These are phyloP conservation scores for Cerastis leucographa DNA, from an alignment of 2,888 invertebrate genomes.

Conservation along the genomic window DNA sequence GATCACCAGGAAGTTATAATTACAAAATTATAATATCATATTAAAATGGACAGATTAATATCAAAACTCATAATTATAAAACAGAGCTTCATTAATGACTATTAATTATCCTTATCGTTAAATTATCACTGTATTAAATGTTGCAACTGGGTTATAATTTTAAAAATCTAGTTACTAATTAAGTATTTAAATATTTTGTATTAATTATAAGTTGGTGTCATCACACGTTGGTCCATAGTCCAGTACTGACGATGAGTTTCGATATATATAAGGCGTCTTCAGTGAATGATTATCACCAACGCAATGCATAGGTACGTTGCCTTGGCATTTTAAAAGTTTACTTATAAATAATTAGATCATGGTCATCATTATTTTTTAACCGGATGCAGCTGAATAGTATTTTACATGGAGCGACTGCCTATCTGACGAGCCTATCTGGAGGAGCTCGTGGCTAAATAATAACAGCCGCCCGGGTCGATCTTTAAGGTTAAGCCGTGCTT, in stretches of 20 bases:
- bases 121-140: slow-evolving; percentile 20
- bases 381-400: no score
- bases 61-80: slow-evolving; percentile 19
- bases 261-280: slow-evolving; percentile 3
- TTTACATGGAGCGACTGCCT: no score
- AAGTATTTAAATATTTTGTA: slow-evolving; percentile 22
- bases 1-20: slow-evolving; percentile 31
- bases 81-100: slow-evolving; percentile 3
- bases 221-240: neutral
- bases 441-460: no score
- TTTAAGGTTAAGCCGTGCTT: no score
- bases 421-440: no score
- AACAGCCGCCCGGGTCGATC: no score
- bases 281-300: neutral
- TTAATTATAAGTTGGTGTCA: neutral
- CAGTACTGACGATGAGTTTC: neutral
- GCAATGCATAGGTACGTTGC: no score
- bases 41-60: slow-evolving; percentile 23
- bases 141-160: slow-evolving; percentile 14
- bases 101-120: slow-evolving; percentile 38
- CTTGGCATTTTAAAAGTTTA: neutral
- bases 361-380: no score
- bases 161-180: neutral
- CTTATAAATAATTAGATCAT: no score
- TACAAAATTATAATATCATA: slow-evolving; percentile 14